These are phyloP conservation scores for Melierax canorus DNA, from an alignment of 2,113 vertebrate species.

Conservation along the genomic window DNA sequence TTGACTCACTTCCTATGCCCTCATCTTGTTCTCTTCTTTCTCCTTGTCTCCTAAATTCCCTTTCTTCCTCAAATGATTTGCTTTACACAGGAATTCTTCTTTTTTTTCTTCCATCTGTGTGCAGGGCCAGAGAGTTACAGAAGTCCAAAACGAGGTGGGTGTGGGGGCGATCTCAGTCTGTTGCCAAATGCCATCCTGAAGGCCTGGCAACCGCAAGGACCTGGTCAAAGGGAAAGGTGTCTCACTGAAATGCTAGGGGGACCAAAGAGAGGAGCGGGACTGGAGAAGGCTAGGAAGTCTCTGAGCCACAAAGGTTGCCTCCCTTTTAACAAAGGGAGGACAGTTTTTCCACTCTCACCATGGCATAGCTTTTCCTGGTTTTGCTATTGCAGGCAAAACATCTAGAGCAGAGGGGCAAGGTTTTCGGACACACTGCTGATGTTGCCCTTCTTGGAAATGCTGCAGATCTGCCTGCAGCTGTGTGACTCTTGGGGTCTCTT, in stretches of 20 bases:
- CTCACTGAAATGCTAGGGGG: not conserved
- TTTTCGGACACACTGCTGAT: not conserved
- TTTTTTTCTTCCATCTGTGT: not conserved
- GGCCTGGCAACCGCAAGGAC: not conserved
- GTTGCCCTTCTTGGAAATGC: not conserved
- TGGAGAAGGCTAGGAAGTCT: not conserved
- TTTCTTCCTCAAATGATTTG: not conserved
- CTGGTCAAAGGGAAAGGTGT: not conserved
- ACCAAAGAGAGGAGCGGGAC: not conserved
- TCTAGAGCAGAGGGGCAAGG: not conserved
- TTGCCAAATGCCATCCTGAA: not conserved
- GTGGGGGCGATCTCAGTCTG: not conserved
- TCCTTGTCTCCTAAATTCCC: not conserved
- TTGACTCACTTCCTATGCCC: not conserved
- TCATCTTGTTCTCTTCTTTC: not conserved
- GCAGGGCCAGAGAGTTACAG: not conserved
- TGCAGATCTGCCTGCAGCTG: not conserved
- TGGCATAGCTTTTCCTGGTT: not conserved
- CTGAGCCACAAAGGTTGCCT: not conserved
- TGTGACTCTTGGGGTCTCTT: constrained; percentile 47
- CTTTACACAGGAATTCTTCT: not conserved
- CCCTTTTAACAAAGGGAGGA: not conserved
- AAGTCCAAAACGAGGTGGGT: not conserved
- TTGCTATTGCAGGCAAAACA: not conserved
- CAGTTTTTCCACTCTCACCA: not conserved